Evolutionary conservation across 2,888 invertebrate genomes (phyloP), one percentile per base, ranked within the genome.

Genomic region (Torymus texanus): DNA sequence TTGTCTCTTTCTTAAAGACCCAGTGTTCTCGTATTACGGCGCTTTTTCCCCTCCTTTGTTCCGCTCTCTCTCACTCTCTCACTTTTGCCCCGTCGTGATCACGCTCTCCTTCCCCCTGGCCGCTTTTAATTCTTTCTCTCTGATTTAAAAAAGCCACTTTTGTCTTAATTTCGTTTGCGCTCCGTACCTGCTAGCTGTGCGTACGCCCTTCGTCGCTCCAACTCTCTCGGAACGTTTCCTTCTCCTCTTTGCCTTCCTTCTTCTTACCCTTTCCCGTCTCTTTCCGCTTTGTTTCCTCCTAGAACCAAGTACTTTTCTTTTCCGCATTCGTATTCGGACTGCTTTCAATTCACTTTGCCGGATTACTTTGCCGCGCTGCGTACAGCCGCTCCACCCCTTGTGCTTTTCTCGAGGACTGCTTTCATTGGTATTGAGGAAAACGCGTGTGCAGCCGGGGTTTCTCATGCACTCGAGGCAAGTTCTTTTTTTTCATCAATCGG

Each of bases 261-360:
- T 51, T 11, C n/a, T 51, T 18, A 11, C 59, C 41, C 50, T 59
- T 58, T 8, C 18, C 41, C 18, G 2, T 29, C 59, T 50, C 24
- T 72, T 21, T 21, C 4, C 56, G 2, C 12, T 10, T 21, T 16
- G 51, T 53, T 72, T 62, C 61, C 14, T 61, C n/a, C 61, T 5
- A 13, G 13, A 29, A 5, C 14, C n/a, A 16, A 24, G 58, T 41
- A 13, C 58, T 29, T 21, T 71, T 55, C 29, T 53, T 53, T 55
- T 41, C 63, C 14, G 16, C 24, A 11, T 63, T 56, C 29, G 55
- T n/a, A 18, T 24, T 56, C 68, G 51, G 53, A 50, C 24, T n/a
- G n/a, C 55, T 74, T 55, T 63, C 65, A 65, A 74, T 74, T 74
- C 73, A 74, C 56, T 74, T 65, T 56, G 41, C 65, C 10, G 50